Base-by-base conservation (phyloP, 2,113 vertebrate species). In the Thomomys bottae region DNA sequence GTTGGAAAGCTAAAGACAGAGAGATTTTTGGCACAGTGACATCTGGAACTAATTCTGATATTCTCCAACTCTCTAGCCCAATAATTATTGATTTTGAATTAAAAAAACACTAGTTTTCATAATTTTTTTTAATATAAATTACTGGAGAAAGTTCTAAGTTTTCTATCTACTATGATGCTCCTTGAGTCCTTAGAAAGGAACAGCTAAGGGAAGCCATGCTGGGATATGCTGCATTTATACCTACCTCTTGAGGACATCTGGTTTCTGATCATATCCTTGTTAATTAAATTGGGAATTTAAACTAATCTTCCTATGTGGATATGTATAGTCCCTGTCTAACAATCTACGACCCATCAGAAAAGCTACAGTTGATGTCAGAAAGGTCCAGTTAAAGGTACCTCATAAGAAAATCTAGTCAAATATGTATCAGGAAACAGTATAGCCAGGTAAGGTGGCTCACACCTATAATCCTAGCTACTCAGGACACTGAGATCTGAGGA, bases 251-350 rank as follows among this genome's bases (percentile, higher is more conserved):
- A 45, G n/a, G 11, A 17, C 66, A 73, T 42, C 17, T 91, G 38
- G 38, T 66, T 88, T 89, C 64, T 72, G 45, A 85, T 70, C 61
- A 26, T 12, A 72, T 73, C 8, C 26, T 38, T 88, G 36, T 61
- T 82, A 92, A 88, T 67, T 71, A 92, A 84, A 84, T 6, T 24
- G 45, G 59, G 26, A 94, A 68, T 28, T 83, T 70, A 89, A 82
- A 71, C 57, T 79, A 92, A 54, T 61, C 32, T 76, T 77, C 57
- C 26, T 75, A 8, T 71, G 26, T 30, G 18, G 30, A 68, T 89
- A 40, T 32, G 49, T 34, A 8, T 36, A 87, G 20, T 61, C 57
- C 64, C 36, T 83, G 23, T 87, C 71, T 72, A 76, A 5, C 36
- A 91, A 79, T 30, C 2, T 68, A 32, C 9, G 85, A 67, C 7